phyloP scores from a whole-genome alignment of 2,888 invertebrate species.

The Agonum fuliginosum region DNA sequence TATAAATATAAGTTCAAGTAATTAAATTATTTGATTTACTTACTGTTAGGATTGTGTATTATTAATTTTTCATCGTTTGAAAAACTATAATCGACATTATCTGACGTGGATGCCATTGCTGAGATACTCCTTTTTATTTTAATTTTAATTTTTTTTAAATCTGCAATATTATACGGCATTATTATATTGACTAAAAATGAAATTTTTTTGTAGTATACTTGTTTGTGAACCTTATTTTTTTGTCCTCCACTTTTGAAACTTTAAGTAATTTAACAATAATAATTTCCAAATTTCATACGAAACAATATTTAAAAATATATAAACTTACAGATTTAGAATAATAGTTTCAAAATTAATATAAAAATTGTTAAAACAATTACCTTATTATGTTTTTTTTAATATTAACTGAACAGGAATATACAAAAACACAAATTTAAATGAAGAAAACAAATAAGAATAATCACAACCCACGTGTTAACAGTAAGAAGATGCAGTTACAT shows the following conservation, averaged over 20 bases:
- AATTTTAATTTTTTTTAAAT: constrained; percentile 38
- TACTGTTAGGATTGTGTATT: constrained; percentile 5
- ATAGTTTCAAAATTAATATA: neutral
- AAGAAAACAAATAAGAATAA: neutral
- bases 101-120: constrained; percentile 28
- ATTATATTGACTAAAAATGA: constrained; percentile 33
- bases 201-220: constrained; percentile 1
- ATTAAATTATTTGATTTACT: neutral
- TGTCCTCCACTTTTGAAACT: no score
- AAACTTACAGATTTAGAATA: no score
- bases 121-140: neutral
- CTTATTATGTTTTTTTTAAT: neutral
- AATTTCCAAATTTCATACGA: no score
- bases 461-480: neutral
- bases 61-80: constrained; percentile 9
- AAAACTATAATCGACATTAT: constrained; percentile 32
- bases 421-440: neutral
- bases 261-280: no score
- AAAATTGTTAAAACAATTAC: neutral
- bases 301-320: no score
- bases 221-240: neutral
- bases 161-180: constrained; percentile 27
- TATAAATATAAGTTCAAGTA: neutral
- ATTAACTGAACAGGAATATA: neutral
- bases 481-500: constrained; percentile 1